Conservation (phyloP, 2,797 vertebrate genomes). For the Adelosebastes latens region DNA sequence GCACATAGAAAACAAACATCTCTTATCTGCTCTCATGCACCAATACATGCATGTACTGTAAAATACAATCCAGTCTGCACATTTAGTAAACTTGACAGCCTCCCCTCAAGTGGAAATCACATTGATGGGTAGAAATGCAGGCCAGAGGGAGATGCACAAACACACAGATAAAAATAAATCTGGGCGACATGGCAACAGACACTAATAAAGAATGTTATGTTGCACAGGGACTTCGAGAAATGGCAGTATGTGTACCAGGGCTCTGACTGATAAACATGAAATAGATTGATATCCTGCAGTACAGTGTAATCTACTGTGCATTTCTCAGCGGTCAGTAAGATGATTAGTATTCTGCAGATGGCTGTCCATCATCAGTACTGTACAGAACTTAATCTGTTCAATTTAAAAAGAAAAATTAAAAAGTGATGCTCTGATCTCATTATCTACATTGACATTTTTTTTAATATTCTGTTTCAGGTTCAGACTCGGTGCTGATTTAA, state of each 20-base stretch:
- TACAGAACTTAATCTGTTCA: neutral
- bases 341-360: neutral
- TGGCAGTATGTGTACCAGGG: neutral
- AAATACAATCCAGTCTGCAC: constrained; percentile 5
- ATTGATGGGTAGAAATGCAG: constrained; percentile 21
- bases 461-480: neutral
- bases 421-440: neutral
- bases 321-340: neutral
- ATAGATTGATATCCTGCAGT: neutral
- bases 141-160: neutral
- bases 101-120: constrained; percentile 40
- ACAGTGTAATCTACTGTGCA: neutral
- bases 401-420: neutral
- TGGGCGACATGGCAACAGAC: constrained; percentile 40
- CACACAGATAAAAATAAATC: constrained; percentile 52
- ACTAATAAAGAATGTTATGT: constrained; percentile 33
- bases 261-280: neutral
- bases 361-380: neutral
- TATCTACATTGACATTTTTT: neutral
- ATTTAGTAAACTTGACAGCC: constrained; percentile 24
- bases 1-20: neutral
- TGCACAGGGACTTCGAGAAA: constrained; percentile 21
- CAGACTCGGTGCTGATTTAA: neutral
- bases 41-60: neutral
- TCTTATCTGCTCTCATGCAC: neutral